These are phyloP conservation scores for Pseudoatta argentina DNA, from an alignment of 1,140 invertebrate species.

Conservation along the genomic window DNA sequence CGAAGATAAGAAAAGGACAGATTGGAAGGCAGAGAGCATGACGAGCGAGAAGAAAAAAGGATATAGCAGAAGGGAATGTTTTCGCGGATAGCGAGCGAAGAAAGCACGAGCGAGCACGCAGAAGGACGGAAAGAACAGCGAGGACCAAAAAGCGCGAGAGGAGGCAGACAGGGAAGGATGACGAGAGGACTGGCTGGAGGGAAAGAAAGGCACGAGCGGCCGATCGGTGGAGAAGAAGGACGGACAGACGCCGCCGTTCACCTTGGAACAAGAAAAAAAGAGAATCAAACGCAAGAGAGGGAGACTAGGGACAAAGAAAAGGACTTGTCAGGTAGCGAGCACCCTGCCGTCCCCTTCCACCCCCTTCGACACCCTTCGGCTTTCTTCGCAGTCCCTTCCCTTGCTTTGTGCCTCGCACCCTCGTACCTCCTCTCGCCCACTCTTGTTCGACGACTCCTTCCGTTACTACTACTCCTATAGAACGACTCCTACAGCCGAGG, in stretches of 20 bases:
- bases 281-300: slow-evolving; percentile 42
- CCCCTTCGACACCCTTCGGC: slow-evolving; percentile 61
- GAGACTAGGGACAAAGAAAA: slow-evolving; percentile 77
- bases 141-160: slow-evolving; percentile 45
- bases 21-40: background rate
- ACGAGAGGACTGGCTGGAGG: slow-evolving; percentile 15
- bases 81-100: slow-evolving; percentile 40
- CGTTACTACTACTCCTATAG: slow-evolving; percentile 29
- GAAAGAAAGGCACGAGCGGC: slow-evolving; percentile 17
- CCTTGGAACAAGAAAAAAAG: slow-evolving; percentile 75
- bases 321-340: slow-evolving; percentile 79
- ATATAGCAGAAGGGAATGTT: slow-evolving; percentile 37
- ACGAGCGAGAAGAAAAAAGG: slow-evolving; percentile 46
- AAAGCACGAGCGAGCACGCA: slow-evolving; percentile 52
- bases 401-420: background rate
- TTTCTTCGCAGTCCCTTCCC: slow-evolving; percentile 61
- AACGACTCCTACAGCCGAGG: slow-evolving; percentile 25
- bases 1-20: background rate
- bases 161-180: slow-evolving; percentile 43
- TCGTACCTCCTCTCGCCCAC: slow-evolving; percentile 28
- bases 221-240: slow-evolving; percentile 56
- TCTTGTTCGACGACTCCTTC: slow-evolving; percentile 54
- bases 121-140: slow-evolving; percentile 37
- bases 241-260: slow-evolving; percentile 67
- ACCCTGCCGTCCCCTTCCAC: slow-evolving; percentile 70